A percentile compares a stretch with the other conserved stretches of the same genome.
Conservation (phyloP, 1,140 invertebrate species). For the Gerris buenoi region DNA sequence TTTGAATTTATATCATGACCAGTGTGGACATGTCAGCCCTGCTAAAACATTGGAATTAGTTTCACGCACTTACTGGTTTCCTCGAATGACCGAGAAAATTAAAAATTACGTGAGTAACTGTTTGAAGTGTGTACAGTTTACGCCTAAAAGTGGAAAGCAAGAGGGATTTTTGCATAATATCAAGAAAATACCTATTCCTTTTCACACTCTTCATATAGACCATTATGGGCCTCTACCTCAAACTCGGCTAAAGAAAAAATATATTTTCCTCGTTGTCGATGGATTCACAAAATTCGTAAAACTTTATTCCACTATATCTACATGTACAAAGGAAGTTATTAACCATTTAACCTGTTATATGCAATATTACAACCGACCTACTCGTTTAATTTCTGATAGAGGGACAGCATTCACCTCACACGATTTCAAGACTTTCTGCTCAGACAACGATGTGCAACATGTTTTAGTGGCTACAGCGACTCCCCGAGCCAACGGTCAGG, state of each 20-base stretch:
- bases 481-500: background rate
- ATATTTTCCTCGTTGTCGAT: conserved; percentile 15
- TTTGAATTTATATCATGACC: background rate
- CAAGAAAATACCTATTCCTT: background rate
- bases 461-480: background rate
- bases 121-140: conserved; percentile 20
- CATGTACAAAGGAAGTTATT: background rate
- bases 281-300: conserved; percentile 16
- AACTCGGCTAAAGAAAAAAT: conserved; percentile 12
- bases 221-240: background rate
- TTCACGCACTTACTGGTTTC: conserved; percentile 18
- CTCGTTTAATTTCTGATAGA: background rate
- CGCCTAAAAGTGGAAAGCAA: conserved; percentile 9
- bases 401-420: background rate
- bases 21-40: background rate
- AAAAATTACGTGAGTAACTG: conserved; percentile 16
- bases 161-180: conserved; percentile 1
- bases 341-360: background rate
- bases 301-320: conserved; percentile 12
- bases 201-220: background rate
- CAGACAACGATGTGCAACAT: background rate
- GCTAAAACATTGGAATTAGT: conserved; percentile 18
- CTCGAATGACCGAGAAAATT: conserved; percentile 15
- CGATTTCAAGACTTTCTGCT: background rate
- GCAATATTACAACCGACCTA: background rate